phyloP scores from a whole-genome alignment of 2,113 vertebrate species.

The Sinocyclocheilus anophthalmus region DNA sequence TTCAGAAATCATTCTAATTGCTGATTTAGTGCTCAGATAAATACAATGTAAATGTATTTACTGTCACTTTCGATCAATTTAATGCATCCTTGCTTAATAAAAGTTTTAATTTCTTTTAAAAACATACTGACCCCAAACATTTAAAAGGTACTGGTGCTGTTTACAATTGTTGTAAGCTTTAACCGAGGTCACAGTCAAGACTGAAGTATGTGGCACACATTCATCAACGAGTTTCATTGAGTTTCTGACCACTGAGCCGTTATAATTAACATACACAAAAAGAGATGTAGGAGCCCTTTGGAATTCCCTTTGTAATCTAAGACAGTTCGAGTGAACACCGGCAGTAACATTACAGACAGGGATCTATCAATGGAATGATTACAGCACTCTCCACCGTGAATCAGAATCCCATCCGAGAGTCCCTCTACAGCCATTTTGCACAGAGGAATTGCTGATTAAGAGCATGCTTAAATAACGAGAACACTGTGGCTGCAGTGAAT shows the following conservation, averaged over 20 bases:
- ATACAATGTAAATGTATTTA: too few species aligned
- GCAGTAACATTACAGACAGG: conserved; percentile 22
- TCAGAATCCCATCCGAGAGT: not conserved
- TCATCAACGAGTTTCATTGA: conserved; percentile 40
- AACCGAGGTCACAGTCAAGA: not conserved
- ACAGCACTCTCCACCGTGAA: conserved; percentile 19
- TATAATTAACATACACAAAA: conserved; percentile 20
- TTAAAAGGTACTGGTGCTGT: not conserved
- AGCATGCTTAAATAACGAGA: conserved; percentile 13
- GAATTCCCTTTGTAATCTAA: conserved; percentile 29
- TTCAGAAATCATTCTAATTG: too few species aligned
- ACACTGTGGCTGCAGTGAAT: not conserved
- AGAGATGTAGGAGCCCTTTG: not conserved
- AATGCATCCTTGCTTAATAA: not conserved
- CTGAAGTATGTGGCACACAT: conserved; percentile 31
- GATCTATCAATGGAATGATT: conserved; percentile 35
- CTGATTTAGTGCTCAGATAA: too few species aligned
- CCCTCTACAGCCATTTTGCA: conserved; percentile 22
- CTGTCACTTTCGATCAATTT: not conserved
- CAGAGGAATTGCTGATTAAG: conserved; percentile 37
- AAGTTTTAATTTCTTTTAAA: not conserved
- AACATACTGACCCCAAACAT: not conserved
- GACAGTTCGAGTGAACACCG: conserved; percentile 8
- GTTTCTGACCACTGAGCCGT: not conserved
- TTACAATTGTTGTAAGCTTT: not conserved